Evolutionary conservation across 2,113 vertebrate species (phyloP).

Genomic region (Cheirogaleus medius): DNA sequence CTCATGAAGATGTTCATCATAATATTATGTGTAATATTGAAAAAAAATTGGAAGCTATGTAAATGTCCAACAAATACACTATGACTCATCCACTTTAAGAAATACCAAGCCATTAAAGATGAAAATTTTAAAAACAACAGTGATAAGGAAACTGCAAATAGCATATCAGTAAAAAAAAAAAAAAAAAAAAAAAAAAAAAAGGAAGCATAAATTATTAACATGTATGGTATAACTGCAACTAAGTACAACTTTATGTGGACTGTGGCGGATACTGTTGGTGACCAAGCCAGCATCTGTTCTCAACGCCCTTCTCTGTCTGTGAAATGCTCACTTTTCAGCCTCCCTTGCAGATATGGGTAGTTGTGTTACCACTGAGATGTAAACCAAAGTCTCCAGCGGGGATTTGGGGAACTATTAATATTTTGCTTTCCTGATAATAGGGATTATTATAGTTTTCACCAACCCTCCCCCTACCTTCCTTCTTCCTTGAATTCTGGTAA

Average conservation of each 20-base stretch:
- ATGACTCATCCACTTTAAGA: neutral
- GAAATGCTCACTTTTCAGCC: neutral
- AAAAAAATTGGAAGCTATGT: neutral
- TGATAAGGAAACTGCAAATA: neutral
- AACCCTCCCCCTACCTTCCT: neutral
- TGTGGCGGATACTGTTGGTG: neutral
- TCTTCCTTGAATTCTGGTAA: neutral
- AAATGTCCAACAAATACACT: neutral
- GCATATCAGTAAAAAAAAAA: neutral
- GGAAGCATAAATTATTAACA: neutral
- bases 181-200: neutral
- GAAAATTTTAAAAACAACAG: neutral
- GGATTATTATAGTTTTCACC: neutral
- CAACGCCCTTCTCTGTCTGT: neutral
- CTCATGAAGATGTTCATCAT: neutral
- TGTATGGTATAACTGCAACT: neutral
- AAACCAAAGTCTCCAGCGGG: neutral
- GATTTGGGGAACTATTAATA: neutral
- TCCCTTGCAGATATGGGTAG: neutral
- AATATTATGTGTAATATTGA: neutral
- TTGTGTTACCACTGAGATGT: neutral
- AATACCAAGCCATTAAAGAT: neutral
- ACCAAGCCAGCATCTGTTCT: neutral
- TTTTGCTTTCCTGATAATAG: neutral
- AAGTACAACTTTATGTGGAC: neutral